Base-by-base conservation (phyloP, 2,888 invertebrate genomes). In the Capitulum mitella region DNA sequence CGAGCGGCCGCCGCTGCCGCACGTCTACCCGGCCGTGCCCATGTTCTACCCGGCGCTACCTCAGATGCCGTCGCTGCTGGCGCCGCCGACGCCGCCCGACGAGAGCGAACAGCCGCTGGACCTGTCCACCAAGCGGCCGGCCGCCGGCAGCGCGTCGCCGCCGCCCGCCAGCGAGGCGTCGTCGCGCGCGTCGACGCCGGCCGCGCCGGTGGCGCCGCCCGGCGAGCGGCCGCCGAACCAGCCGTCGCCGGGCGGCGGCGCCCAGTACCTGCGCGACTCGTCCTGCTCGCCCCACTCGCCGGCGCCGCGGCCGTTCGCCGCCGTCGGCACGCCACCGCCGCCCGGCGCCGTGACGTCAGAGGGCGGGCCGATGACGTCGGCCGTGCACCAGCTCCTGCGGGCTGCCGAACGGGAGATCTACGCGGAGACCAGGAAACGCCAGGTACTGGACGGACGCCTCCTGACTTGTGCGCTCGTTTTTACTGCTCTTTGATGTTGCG, bases 61-160 rank as follows among this genome's bases (percentile, higher is more conserved):
- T 82, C 83, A 16, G 64, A 82, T 54, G 43, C 79, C 61, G 48
- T 77, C 78, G 43, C 80, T 77, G 40, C 77, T 78, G 78, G 81
- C 16, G 79, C 81, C 46, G 78, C 81, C 10, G 78, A 82, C 61
- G 80, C 81, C 48, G 80, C 81, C 81, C 77, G 80, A 79, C 40
- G 81, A 81, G 40, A 80, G 83, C 79, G 94, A 95, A 83, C 93
- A 95, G 85, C 97, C 98, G 0, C 87, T 98, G 79, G 97, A 98
- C 86, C 89, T 98, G 82, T 95, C 95, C 3, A 91, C 94, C 10
- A 95, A 94, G 84, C 92, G 92, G 83, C 90, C 80, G n/a, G 37
- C 77, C 78, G 79, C 80, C 64, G 83, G 89, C 34, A 88, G 89
- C 79, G 91, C 91, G 29, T 91, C 91, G 0, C 90, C 88, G 81